phyloP scores from a whole-genome alignment of 2,888 invertebrate species.

The Drosophila hawaiiensis region DNA sequence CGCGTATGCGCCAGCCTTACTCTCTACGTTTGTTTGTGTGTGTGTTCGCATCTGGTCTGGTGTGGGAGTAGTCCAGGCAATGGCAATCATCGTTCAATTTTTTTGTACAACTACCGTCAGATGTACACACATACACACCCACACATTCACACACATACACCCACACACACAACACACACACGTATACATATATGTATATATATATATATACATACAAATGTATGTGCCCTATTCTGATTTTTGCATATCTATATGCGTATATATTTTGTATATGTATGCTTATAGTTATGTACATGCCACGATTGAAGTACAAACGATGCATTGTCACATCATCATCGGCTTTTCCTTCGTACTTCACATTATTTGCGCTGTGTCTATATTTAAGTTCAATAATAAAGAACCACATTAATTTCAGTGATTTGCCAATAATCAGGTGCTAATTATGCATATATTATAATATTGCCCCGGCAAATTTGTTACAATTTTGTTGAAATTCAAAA shows the following conservation, averaged over 20 bases:
- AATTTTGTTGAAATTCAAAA: too few relatives aligned
- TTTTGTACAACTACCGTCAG: constrained; percentile 58
- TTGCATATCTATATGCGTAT: constrained; percentile 6
- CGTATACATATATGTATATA: background rate
- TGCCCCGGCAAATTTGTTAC: too few relatives aligned
- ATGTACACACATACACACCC: constrained; percentile 18
- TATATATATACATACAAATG: background rate
- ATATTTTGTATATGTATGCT: background rate
- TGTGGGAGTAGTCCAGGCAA: constrained; percentile 64
- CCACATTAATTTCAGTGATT: background rate
- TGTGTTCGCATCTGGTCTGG: constrained; percentile 21
- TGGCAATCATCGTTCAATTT: constrained; percentile 70
- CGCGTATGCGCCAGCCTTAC: constrained; percentile 24
- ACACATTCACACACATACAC: background rate
- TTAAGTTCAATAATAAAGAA: background rate
- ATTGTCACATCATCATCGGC: background rate
- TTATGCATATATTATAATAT: background rate
- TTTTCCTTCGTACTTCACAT: background rate
- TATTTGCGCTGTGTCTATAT: background rate
- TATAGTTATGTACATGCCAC: background rate
- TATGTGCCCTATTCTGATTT: background rate
- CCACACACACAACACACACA: background rate
- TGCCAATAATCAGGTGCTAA: background rate
- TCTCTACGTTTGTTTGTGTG: background rate
- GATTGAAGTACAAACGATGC: background rate